Base-by-base conservation (phyloP, 53 echinoderm and acorn worm genomes). In the Paracentrotus lividus region DNA sequence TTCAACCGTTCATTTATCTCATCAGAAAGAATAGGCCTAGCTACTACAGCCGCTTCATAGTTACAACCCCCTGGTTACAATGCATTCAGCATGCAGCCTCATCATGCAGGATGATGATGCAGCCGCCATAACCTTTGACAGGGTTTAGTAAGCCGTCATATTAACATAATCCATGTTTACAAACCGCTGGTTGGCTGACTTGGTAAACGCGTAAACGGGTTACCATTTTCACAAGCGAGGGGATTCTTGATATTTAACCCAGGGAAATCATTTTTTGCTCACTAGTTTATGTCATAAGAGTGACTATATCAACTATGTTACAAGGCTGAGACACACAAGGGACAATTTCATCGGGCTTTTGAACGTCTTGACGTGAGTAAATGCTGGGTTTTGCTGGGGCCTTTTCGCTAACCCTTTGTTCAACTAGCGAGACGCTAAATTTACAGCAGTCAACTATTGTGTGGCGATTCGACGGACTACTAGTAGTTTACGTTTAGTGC, bases 101-200 rank as follows among this genome's bases (percentile, higher is more conserved):
- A n/a, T n/a, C n/a, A 43, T 76, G 34, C 21, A 2, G 88, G 53
- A 54, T 89, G 88, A 8, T 54, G 42, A 94, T 97, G 95, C 98
- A 89, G 65, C 43, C 89, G 60, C 97, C 29, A 96, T 76, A 97
- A 97, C 84, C 97, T 98, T 44, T 97, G 97, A 92, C 99, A 97
- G 86, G 77, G 81, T 57, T 92, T 92, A 92, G 92, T 92, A 92
- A 92, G 77, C 92, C 54, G 59, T 92, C 92, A 52, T 15, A 92
- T 92, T 92, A 92, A 92, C 92, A 92, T 92, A 92, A 92, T 92
- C 92, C 92, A 92, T 92, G 92, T 92, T 92, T 92, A 92, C 92
- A 92, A 92, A 92, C 92, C 92, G 54, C 94, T 98, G 67, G 95
- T 98, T 56, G 95, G 96, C 38, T 93, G 96, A 6, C 92, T n/a